Conservation (phyloP, 1,140 invertebrate species). For the Aphis craccivora region DNA sequence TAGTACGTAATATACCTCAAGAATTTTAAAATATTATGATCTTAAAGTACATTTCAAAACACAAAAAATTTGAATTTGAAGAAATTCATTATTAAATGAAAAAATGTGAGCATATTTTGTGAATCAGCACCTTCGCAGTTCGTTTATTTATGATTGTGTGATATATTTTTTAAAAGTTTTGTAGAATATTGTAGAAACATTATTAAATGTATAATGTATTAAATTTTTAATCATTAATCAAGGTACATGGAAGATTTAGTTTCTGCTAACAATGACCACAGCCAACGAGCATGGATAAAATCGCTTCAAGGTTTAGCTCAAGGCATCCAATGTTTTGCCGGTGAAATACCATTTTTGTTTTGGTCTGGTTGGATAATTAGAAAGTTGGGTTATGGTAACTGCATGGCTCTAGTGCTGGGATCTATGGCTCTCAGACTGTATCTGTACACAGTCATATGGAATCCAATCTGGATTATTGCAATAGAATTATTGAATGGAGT, state of each 20-base stretch:
- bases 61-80: too few relatives aligned
- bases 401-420: conserved; percentile 81
- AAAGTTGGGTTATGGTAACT: conserved; percentile 79
- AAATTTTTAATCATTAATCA: too few relatives aligned
- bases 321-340: conserved; percentile 81
- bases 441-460: conserved; percentile 79
- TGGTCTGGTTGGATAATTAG: conserved; percentile 81
- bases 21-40: too few relatives aligned
- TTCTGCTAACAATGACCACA: conserved; percentile 64
- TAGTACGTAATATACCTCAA: too few relatives aligned
- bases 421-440: conserved; percentile 79
- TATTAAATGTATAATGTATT: too few relatives aligned
- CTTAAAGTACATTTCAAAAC: too few relatives aligned
- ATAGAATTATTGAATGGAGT: conserved; percentile 87
- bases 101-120: too few relatives aligned
- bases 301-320: conserved; percentile 81
- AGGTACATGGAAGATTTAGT: conserved; percentile 76
- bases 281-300: conserved; percentile 71
- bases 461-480: conserved; percentile 83
- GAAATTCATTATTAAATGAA: too few relatives aligned
- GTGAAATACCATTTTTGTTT: conserved; percentile 89
- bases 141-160: too few relatives aligned
- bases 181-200: too few relatives aligned
- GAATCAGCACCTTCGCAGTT: too few relatives aligned
- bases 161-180: too few relatives aligned